Conservation (phyloP, 2,797 vertebrate species). For the Eulemur coronatus region DNA sequence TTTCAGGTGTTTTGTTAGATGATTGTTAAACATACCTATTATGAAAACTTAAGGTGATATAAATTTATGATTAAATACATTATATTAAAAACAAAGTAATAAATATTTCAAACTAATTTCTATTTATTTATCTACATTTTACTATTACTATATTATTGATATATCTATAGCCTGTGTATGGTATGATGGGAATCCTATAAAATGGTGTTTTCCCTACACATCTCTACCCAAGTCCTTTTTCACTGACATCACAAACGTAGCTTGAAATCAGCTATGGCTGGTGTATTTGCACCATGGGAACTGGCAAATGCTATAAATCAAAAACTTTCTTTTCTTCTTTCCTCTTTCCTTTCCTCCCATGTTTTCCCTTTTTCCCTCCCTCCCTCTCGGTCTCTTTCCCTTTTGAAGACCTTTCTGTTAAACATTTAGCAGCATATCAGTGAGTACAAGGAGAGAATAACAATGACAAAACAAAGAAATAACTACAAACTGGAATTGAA, state of each 20-base stretch:
- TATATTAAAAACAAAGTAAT: background rate
- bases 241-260: background rate
- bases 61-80: background rate
- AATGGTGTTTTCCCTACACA: background rate
- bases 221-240: conserved; percentile 21
- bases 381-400: background rate
- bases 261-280: background rate
- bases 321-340: background rate
- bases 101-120: background rate
- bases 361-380: background rate
- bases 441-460: background rate
- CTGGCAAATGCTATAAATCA: background rate
- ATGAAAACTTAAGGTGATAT: conserved; percentile 19
- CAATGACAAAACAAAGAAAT: background rate
- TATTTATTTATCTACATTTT: background rate
- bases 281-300: background rate
- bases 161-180: background rate
- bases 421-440: background rate
- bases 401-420: background rate
- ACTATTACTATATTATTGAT: background rate
- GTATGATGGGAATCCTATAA: background rate
- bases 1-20: background rate
- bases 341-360: background rate
- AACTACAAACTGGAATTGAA: background rate
- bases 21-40: background rate